These are phyloP conservation scores for Mirounga angustirostris DNA, from an alignment of 2,113 vertebrate genomes.

Conservation along the genomic window DNA sequence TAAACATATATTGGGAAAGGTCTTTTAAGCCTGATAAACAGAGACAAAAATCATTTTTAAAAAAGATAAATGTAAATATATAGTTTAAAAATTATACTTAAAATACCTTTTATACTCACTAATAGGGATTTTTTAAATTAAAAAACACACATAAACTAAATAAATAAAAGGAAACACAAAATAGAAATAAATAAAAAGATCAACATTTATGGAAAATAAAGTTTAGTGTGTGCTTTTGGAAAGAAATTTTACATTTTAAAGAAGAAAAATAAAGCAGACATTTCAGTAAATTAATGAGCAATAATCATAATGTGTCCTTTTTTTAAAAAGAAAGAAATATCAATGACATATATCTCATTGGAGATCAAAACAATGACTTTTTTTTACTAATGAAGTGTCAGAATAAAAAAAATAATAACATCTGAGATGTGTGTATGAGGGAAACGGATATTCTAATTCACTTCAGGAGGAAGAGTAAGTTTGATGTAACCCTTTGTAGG, in stretches of 20 bases:
- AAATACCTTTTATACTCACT: not conserved
- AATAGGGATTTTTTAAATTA: not conserved
- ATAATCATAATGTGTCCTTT: not conserved
- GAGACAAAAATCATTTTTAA: not conserved
- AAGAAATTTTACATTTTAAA: not conserved
- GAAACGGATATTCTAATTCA: not conserved
- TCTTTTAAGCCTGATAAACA: not conserved
- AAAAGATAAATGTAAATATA: not conserved
- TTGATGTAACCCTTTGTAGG: not conserved
- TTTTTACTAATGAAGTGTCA: conserved; percentile 20
- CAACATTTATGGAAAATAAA: not conserved
- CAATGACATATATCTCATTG: not conserved
- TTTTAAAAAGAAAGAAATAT: not conserved
- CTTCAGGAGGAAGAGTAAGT: not conserved
- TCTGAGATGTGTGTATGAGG: not conserved
- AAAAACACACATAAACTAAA: not conserved
- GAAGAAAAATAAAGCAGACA: not conserved
- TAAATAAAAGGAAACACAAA: not conserved
- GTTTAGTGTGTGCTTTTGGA: not conserved
- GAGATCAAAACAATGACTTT: conserved; percentile 31
- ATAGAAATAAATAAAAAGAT: not conserved
- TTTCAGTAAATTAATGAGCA: not conserved
- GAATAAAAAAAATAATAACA: not conserved
- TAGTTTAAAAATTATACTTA: not conserved
- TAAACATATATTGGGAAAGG: not conserved